Percentiles rank a stretch among this genome's conserved stretches.
These are phyloP conservation scores for Mycteria americana DNA, from an alignment of 2,797 vertebrate species.

Conservation along the genomic window DNA sequence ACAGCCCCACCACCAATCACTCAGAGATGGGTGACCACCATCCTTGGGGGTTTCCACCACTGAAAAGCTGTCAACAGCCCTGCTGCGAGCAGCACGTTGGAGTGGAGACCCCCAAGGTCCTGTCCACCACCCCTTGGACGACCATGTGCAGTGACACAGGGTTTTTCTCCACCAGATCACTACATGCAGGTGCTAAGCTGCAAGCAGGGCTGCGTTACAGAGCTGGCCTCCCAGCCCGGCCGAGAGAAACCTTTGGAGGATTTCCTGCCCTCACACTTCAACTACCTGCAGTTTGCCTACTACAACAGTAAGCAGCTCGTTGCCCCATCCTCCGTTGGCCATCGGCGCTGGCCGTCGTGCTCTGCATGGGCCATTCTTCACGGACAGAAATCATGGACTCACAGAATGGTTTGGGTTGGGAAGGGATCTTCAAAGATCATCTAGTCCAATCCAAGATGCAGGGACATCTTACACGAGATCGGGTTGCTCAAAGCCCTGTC, in stretches of 20 bases:
- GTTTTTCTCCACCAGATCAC: conserved; percentile 82
- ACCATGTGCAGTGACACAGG: not conserved
- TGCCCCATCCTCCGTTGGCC: not conserved
- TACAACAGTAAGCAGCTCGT: conserved; percentile 86
- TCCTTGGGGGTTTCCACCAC: not conserved
- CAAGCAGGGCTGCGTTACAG: conserved; percentile 88
- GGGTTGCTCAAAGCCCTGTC: not conserved
- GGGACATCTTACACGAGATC: not conserved
- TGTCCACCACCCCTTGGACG: not conserved
- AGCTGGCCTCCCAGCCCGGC: conserved; percentile 82
- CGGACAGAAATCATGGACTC: not conserved
- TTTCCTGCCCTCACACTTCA: conserved; percentile 90
- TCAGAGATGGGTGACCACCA: not conserved
- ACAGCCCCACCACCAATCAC: not conserved
- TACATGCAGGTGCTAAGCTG: conserved; percentile 91
- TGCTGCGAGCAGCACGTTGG: not conserved
- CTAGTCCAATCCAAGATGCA: not conserved
- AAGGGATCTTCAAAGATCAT: not conserved
- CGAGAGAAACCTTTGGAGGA: conserved; percentile 86
- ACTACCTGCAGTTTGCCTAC: conserved; percentile 97
- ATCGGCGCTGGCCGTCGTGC: fast-evolving
- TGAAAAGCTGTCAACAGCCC: not conserved
- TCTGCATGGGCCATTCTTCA: not conserved
- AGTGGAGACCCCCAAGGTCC: not conserved
- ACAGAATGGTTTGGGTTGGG: not conserved